Evolutionary conservation across 2,888 invertebrate species (phyloP).

Genomic region (Agonopterix subpropinquella): DNA sequence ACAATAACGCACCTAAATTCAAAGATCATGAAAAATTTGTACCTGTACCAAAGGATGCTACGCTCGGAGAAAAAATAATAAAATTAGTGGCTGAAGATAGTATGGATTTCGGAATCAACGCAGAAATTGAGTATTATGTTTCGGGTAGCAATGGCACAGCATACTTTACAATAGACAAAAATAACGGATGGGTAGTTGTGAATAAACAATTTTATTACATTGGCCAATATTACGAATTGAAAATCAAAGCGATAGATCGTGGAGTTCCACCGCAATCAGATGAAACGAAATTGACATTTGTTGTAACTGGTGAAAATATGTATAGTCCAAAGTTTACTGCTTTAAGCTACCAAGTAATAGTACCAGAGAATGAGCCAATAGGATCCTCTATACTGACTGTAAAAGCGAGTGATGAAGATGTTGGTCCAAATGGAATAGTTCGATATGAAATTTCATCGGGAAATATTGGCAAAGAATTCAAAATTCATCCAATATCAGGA

Average conservation of each 20-base stretch:
- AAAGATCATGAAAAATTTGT: conserved; percentile 83
- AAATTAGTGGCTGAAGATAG: conserved; percentile 85
- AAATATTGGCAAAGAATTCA: conserved; percentile 87
- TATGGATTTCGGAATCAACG: conserved; percentile 90
- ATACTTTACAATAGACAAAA: conserved; percentile 83
- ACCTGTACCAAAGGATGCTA: conserved; percentile 87
- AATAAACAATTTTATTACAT: conserved; percentile 74
- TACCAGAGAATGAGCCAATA: conserved; percentile 92
- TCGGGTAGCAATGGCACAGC: conserved; percentile 85
- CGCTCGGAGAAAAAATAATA: conserved; percentile 82
- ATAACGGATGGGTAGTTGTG: conserved; percentile 89
- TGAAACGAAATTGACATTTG: conserved; percentile 81
- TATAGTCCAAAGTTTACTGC: conserved; percentile 89
- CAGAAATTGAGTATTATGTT: conserved; percentile 87
- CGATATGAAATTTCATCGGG: conserved; percentile 90
- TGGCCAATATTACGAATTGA: conserved; percentile 80
- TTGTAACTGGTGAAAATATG: conserved; percentile 90
- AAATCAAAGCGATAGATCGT: conserved; percentile 86
- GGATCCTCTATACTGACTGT: conserved; percentile 91
- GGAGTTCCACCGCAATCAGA: conserved; percentile 92
- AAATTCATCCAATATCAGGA: conserved; percentile 85
- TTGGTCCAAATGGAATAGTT: conserved; percentile 93
- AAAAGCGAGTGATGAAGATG: conserved; percentile 88
- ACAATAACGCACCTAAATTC: conserved; percentile 93
- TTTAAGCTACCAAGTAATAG: conserved; percentile 90